Conservation (phyloP, 2,888 invertebrate species). For the Cheilosia vulpina region DNA sequence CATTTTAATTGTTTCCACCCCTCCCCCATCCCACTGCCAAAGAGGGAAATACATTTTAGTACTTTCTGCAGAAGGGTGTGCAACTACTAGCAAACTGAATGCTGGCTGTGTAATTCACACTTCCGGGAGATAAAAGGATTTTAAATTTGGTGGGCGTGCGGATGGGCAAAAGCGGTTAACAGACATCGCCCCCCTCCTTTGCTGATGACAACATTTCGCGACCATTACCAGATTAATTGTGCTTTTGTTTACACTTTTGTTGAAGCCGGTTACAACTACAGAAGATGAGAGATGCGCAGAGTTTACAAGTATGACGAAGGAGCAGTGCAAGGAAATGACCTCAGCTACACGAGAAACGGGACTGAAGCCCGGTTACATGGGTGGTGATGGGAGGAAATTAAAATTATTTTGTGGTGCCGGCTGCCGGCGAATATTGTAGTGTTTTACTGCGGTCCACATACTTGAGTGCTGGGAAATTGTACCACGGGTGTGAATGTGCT, state of each 20-base stretch:
- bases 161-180: conserved; percentile 18
- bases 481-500: background rate
- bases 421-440: conserved; percentile 46
- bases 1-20: conserved; percentile 63
- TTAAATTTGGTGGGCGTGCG: conserved; percentile 48
- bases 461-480: conserved; percentile 3
- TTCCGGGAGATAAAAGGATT: conserved; percentile 59
- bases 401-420: conserved; percentile 58
- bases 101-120: conserved; percentile 50
- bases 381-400: conserved; percentile 38
- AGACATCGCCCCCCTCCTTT: conserved; percentile 5
- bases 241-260: conserved; percentile 67
- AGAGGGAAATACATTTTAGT: conserved; percentile 38
- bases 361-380: conserved; percentile 4
- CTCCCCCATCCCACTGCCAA: background rate
- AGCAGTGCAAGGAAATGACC: conserved; percentile 57
- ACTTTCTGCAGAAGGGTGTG: conserved; percentile 6
- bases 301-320: background rate
- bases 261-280: background rate
- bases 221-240: conserved; percentile 73
- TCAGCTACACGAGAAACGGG: conserved; percentile 19
- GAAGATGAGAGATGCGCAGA: background rate
- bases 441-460: conserved; percentile 42
- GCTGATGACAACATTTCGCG: conserved; percentile 61
- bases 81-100: conserved; percentile 6